Conservation (phyloP, 2,797 vertebrate genomes). For the Philypnodon macrostomus region DNA sequence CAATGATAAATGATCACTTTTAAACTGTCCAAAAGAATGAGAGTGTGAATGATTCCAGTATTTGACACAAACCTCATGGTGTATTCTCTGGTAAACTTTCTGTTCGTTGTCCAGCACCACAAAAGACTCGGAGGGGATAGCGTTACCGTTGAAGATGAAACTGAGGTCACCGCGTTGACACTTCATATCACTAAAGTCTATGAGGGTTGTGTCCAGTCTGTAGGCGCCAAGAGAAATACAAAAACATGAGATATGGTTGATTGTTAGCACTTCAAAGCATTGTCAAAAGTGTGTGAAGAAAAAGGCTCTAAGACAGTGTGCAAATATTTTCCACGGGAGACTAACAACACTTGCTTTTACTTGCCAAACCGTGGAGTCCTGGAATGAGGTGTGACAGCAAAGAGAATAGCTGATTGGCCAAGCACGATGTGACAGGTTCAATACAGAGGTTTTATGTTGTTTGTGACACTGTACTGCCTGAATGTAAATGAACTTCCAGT, state of each 20-base stretch:
- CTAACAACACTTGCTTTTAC: slow-evolving; percentile 2
- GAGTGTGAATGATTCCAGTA: too few relatives aligned
- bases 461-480: slow-evolving; percentile 14
- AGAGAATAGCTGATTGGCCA: slow-evolving; percentile 35
- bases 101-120: slow-evolving; percentile 98
- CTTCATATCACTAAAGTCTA: slow-evolving; percentile 99
- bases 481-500: slow-evolving; percentile 52
- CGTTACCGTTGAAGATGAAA: slow-evolving; percentile 97
- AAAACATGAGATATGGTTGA: background rate
- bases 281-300: background rate
- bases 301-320: slow-evolving; percentile 9
- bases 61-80: slow-evolving; percentile 85
- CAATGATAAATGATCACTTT: too few relatives aligned
- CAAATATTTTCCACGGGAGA: slow-evolving; percentile 27
- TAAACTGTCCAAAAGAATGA: too few relatives aligned
- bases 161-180: slow-evolving; percentile 98
- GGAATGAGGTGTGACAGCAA: slow-evolving; percentile 32
- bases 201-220: slow-evolving; percentile 97
- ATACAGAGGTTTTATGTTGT: slow-evolving; percentile 22
- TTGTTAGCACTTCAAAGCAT: background rate
- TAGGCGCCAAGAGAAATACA: slow-evolving; percentile 6
- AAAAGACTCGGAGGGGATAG: slow-evolving; percentile 92
- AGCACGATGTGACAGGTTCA: slow-evolving; percentile 24
- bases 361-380: slow-evolving; percentile 20
- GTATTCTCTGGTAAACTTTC: slow-evolving; percentile 98